These are phyloP conservation scores for Lutraria lutraria DNA, from an alignment of 2,888 invertebrate genomes.

Conservation along the genomic window DNA sequence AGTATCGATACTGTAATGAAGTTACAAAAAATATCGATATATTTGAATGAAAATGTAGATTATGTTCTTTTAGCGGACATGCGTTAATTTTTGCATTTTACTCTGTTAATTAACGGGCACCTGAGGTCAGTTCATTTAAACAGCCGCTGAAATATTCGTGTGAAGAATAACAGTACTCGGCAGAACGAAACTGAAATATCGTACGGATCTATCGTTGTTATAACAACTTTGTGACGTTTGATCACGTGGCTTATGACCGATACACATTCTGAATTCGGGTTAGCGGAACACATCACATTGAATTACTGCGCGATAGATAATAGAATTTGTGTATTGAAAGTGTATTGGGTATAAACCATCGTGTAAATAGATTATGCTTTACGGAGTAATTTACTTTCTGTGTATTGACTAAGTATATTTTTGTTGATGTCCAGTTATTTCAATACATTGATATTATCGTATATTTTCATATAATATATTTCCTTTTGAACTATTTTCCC, in stretches of 20 bases:
- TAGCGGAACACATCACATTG: conserved; percentile 37
- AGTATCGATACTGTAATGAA: too few relatives aligned
- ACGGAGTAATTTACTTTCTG: background rate
- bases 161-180: too few relatives aligned
- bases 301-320: conserved; percentile 65
- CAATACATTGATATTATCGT: background rate
- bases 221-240: conserved; percentile 83
- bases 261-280: conserved; percentile 66
- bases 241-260: conserved; percentile 78
- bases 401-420: background rate
- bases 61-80: background rate
- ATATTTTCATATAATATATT: background rate
- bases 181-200: background rate
- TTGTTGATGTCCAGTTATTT: background rate
- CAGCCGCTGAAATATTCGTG: too few relatives aligned
- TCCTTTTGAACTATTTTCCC: conserved; percentile 44
- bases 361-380: background rate
- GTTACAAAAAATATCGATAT: too few relatives aligned
- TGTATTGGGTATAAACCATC: conserved; percentile 33
- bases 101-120: too few relatives aligned
- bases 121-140: too few relatives aligned
- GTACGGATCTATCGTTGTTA: conserved; percentile 75
- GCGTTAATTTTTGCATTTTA: too few relatives aligned
- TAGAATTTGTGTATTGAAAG: conserved; percentile 56
- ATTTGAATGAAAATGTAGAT: too few relatives aligned